Percentiles rank a stretch among this genome's conserved stretches.
Conservation (phyloP, 2,113 vertebrate species). For the Chaenocephalus aceratus region DNA sequence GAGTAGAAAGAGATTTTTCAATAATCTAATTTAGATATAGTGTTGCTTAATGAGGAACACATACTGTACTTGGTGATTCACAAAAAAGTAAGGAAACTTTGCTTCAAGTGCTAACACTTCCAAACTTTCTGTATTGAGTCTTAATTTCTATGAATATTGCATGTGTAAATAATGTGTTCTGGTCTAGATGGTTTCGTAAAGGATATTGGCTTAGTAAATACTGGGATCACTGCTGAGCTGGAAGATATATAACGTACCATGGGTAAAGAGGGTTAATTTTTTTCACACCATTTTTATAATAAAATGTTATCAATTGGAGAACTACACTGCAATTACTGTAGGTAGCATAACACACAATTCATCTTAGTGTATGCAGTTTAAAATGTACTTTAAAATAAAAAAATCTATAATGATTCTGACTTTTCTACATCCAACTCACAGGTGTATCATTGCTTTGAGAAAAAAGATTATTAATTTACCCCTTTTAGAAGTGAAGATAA, state of each 20-base stretch:
- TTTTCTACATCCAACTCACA: too few species aligned
- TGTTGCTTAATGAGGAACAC: neutral
- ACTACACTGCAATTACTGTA: neutral
- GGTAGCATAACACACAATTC: too few species aligned
- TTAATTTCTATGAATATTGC: neutral
- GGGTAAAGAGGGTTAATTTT: neutral
- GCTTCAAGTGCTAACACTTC: neutral
- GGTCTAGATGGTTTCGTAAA: neutral
- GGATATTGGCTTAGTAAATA: neutral
- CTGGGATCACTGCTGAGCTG: neutral
- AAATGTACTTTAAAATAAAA: too few species aligned
- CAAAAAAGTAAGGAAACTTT: neutral
- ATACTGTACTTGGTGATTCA: slow-evolving; percentile 19
- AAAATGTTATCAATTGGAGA: too few species aligned
- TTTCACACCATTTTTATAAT: too few species aligned
- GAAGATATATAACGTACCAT: neutral
- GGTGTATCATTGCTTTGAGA: too few species aligned
- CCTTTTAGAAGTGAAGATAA: too few species aligned
- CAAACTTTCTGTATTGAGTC: neutral
- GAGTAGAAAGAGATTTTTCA: slow-evolving; percentile 30
- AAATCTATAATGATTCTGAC: too few species aligned
- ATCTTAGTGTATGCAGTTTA: too few species aligned
- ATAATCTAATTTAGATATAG: slow-evolving; percentile 28
- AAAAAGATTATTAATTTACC: too few species aligned
- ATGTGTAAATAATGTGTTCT: neutral